Base-by-base conservation (phyloP, 2,888 invertebrate genomes). In the Xestia c-nigrum region DNA sequence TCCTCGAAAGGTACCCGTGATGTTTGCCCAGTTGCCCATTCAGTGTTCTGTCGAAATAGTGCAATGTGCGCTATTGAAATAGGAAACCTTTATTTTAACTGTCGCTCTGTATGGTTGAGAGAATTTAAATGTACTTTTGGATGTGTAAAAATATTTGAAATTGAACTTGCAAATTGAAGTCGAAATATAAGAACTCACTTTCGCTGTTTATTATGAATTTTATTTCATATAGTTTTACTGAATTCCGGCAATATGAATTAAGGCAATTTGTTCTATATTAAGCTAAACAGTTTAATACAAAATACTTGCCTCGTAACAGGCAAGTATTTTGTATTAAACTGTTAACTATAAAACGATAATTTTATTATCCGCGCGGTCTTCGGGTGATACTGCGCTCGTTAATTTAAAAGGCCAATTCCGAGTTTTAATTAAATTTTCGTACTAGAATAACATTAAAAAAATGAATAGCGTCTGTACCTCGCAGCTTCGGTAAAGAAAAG, bases 361-460 rank as follows among this genome's bases (percentile, higher is more conserved):
- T 91, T 89, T 81, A 90, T 91, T 90, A 92, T 90, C 86, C 84
- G 83, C 81, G 86, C 85, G 85, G 85, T 88, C 88, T 88, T 86
- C 85, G 84, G 87, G 87, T 90, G 90, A 91, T 92, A 90, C 90
- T 90, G 89, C 90, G 66, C 70, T 75, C 69, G 73, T 66, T 78
- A 73, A 85, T 77, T 76, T 83, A 88, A 93, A 93, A 90, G 90
- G 88, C 90, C 92, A 92, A 93, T 94, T 91, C 87, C 80, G 90
- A 92, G 88, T 89, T 93, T 93, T 94, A 94, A 94, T 94, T 93
- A 93, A 94, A 93, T 92, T 92, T 91, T 91, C 89, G 86, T 89
- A 85, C 84, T 88, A 88, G 86, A 89, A 87, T 88, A 89, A 87
- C 88, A 90, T 91, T 79, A 88, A 91, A 91, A 91, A 93, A 92